Evolutionary conservation across 2,888 invertebrate species (phyloP).

Genomic region (Idaea aversata): DNA sequence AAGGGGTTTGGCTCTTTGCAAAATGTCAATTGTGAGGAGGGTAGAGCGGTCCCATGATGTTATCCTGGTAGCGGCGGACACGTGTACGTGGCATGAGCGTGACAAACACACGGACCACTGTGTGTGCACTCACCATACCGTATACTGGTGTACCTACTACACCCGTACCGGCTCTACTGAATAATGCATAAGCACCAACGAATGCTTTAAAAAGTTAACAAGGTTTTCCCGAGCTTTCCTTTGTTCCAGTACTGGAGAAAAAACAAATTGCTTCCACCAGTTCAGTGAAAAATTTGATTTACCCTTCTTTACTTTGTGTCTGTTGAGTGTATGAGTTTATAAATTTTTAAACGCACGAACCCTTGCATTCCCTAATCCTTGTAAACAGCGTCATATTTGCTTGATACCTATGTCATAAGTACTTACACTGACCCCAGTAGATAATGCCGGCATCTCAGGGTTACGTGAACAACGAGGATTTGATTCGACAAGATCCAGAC

Average conservation of each 20-base stretch:
- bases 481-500: background rate
- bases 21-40: slow-evolving; percentile 74
- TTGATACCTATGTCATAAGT: background rate
- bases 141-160: background rate
- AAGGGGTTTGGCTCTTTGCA: slow-evolving; percentile 64
- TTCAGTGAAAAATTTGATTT: slow-evolving; percentile 44
- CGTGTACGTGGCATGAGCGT: slow-evolving; percentile 44
- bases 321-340: slow-evolving; percentile 5
- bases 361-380: background rate
- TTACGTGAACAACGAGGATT: background rate
- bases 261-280: slow-evolving; percentile 66
- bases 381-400: background rate
- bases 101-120: slow-evolving; percentile 44
- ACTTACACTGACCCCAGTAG: background rate
- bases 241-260: slow-evolving; percentile 64
- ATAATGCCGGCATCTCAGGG: background rate
- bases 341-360: background rate
- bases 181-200: slow-evolving; percentile 70
- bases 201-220: slow-evolving; percentile 78
- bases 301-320: slow-evolving; percentile 13
- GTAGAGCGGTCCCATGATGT: slow-evolving; percentile 47
- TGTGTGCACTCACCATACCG: slow-evolving; percentile 29
- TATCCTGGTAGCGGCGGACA: slow-evolving; percentile 50
- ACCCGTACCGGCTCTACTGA: slow-evolving; percentile 51
- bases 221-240: slow-evolving; percentile 73